phyloP scores from a whole-genome alignment of 2,113 vertebrate genomes.

The Bubo blakistoni region DNA sequence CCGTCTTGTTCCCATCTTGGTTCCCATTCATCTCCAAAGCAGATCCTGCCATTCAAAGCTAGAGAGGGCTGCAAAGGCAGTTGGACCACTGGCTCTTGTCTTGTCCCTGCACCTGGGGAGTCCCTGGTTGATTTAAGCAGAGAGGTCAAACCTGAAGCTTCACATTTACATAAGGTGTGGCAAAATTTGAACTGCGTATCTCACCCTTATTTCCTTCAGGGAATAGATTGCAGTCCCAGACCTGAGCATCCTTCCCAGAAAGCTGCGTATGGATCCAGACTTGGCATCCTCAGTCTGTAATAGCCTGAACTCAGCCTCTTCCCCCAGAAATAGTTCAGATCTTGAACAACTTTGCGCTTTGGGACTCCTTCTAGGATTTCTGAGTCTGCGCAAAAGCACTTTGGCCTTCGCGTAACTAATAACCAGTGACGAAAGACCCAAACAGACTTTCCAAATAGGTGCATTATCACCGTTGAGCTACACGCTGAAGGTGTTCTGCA shows the following conservation, averaged over 20 bases:
- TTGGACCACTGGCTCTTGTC: background rate
- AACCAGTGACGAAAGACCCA: rapidly evolving
- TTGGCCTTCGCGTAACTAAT: background rate
- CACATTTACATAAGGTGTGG: background rate
- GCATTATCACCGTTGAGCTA: background rate
- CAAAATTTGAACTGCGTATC: background rate
- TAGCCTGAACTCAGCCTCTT: background rate
- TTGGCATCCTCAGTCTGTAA: background rate
- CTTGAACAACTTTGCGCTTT: background rate
- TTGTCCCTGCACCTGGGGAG: background rate
- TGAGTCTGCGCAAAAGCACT: background rate
- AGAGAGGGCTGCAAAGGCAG: background rate
- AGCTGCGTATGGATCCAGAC: background rate
- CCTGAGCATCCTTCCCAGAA: background rate
- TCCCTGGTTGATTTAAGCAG: background rate
- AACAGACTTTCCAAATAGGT: background rate
- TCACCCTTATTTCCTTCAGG: background rate
- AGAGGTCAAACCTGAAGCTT: background rate
- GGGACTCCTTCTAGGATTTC: slow-evolving; percentile 24
- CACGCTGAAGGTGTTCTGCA: background rate
- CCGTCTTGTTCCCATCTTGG: background rate
- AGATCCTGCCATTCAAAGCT: background rate
- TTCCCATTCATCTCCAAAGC: background rate
- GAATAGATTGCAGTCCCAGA: background rate
- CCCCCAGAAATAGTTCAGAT: background rate